Base-by-base conservation (phyloP, 2,797 vertebrate species). In the Macropodus opercularis region DNA sequence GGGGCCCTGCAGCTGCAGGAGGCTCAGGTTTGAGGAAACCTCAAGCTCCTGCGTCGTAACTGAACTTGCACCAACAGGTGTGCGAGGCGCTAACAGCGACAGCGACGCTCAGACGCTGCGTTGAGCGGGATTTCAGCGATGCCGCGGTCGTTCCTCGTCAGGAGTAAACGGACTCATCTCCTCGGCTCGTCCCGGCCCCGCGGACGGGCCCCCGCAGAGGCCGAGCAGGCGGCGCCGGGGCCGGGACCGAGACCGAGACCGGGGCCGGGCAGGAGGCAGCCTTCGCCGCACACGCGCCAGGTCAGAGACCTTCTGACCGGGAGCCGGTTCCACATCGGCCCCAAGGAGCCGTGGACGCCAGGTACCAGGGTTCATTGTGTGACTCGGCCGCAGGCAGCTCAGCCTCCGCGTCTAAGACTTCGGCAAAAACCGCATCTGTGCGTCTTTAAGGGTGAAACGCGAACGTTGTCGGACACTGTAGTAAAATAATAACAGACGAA, bases 111-210 rank as follows among this genome's bases (percentile, higher is more conserved):
- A n/a, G n/a, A n/a, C n/a, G n/a, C n/a, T n/a, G n/a, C n/a, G n/a
- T n/a, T n/a, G n/a, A n/a, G n/a, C n/a, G n/a, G n/a, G n/a, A n/a
- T n/a, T n/a, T n/a, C n/a, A n/a, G 49, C 62, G 40, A 93, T 93
- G 92, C 92, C 92, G 6, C 89, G 91, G 8, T 93, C 92, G 0
- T 93, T 93, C 81, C 88, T 93, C n/a, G 90, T 93, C 69, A 91
- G 73, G 79, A 87, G 81, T 39, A 93, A 87, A 75, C 83, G 72
- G 73, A 74, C 66, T 48, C 72, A 83, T 48, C 60, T 53, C 0
- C 21, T 67, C 3, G 47, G 69, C 15, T 13, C 61, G 0, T 18
- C 57, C 2, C 83, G 48, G 56, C 62, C 17, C 1, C 53, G 53
- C 38, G 58, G n/a, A 2, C 19, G 9, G 48, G 27, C 40, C 22